Conservation (phyloP, 2,888 invertebrate species). For the Salpingus planirostris region DNA sequence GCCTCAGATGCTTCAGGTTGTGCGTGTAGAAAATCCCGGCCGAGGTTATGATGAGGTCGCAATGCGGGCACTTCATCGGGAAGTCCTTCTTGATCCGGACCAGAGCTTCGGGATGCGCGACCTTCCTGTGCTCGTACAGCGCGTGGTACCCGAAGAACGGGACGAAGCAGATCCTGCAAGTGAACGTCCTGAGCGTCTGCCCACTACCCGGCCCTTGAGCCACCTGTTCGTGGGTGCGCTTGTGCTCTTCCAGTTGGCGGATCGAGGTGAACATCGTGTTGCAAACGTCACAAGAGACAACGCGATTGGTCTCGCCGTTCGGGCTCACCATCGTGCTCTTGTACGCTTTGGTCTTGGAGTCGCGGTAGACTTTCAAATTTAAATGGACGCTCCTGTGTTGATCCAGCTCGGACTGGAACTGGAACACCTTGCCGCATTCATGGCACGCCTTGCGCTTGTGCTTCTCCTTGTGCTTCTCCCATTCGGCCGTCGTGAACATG, state of each 20-base stretch:
- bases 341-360: constrained; percentile 52
- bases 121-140: constrained; percentile 34
- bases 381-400: constrained; percentile 60
- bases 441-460: constrained; percentile 51
- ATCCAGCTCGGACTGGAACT: constrained; percentile 50
- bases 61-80: constrained; percentile 31
- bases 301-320: constrained; percentile 32
- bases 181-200: constrained; percentile 44
- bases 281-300: constrained; percentile 51
- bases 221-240: constrained; percentile 27
- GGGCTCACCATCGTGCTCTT: constrained; percentile 48
- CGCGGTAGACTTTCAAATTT: constrained; percentile 57
- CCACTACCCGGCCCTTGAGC: constrained; percentile 38
- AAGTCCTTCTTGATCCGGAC: constrained; percentile 19
- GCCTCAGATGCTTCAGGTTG: constrained; percentile 32
- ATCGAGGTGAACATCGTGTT: constrained; percentile 49
- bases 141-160: constrained; percentile 34
- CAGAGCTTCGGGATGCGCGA: constrained; percentile 28
- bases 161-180: constrained; percentile 49
- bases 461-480: constrained; percentile 50
- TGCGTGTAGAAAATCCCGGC: constrained; percentile 32
- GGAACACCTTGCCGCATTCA: constrained; percentile 55
- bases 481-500: constrained; percentile 48
- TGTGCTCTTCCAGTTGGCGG: constrained; percentile 31
- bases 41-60: constrained; percentile 30